Base-by-base conservation (phyloP, 2,113 vertebrate genomes). In the Cairina moschata region DNA sequence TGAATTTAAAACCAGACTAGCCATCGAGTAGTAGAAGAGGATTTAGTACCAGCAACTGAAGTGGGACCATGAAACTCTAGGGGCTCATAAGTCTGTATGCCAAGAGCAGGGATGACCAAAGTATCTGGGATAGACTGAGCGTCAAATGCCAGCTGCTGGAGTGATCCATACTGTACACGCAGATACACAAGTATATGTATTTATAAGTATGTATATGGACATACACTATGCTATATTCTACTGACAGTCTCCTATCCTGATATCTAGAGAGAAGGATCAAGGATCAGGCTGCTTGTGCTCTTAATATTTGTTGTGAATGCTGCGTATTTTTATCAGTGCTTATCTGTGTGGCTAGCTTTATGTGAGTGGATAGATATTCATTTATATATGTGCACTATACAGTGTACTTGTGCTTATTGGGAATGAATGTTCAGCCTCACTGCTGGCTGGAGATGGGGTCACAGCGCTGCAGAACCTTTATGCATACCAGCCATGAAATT, bases 331-430 rank as follows among this genome's bases (percentile, higher is more conserved):
- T 34, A 17, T 20, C 63, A 32, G 50, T 0, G 0, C 5, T 67
- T 31, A n/a, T 72, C 31, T 50, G 17, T 8, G 8, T 58, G 60
- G 13, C 65, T 67, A 20, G 18, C 29, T 44, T 31, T 67, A 44
- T 59, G 3, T 59, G 34, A 75, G 56, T 29, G 25, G 31, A 42
- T n/a, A 34, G 0, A 2, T 17, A 29, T 44, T 2, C 10, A 9
- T 38, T 22, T 68, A 8, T 68, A 1, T 17, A 13, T 2, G 1
- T 50, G 56, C 0, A 0, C 31, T 59, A 20, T 34, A 17, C 21
- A 44, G 44, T 16, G 8, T 5, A 9, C 16, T 34, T 18, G 13
- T 88, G 18, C n/a, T 66, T 63, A 38, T 10, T 71, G 60, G 34
- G 69, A 74, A 34, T 34, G 65, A 75, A 75, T 81, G 36, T 62